Evolutionary conservation across 2,888 invertebrate genomes (phyloP).

Genomic region (Eristalinus aeneus): DNA sequence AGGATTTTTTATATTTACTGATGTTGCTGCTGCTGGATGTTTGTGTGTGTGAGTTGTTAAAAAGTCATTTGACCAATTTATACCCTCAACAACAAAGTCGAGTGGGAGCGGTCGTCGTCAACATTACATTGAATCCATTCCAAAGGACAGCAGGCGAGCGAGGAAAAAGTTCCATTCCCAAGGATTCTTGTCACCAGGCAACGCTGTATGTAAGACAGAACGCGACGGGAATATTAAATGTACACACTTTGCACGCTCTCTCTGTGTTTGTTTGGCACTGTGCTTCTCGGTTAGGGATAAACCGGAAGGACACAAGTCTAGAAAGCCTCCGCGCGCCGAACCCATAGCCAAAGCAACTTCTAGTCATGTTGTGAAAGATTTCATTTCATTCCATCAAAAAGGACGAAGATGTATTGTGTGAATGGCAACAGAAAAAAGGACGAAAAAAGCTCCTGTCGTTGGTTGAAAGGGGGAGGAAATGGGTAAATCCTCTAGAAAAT

Average conservation of each 20-base stretch:
- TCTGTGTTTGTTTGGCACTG: background rate
- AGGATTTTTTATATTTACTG: constrained; percentile 6
- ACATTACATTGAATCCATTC: constrained; percentile 19
- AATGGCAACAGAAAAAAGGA: background rate
- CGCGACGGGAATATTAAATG: background rate
- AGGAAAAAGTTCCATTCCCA: constrained; percentile 18
- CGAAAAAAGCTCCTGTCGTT: background rate
- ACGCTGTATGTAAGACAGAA: background rate
- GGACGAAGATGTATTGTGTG: background rate
- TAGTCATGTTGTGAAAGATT: constrained; percentile 26
- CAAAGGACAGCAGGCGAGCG: background rate
- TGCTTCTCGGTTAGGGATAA: constrained; percentile 3
- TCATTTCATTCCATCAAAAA: constrained; percentile 1
- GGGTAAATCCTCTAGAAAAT: constrained; percentile 5
- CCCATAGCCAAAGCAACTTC: background rate
- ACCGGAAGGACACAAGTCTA: constrained; percentile 50
- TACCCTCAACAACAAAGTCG: constrained; percentile 42
- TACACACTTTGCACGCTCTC: background rate
- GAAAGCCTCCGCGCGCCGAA: constrained; percentile 5
- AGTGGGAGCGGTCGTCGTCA: background rate
- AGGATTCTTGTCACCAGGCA: constrained; percentile 48
- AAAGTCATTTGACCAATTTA: constrained; percentile 69
- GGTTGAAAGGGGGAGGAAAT: background rate
- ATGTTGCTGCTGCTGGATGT: constrained; percentile 6
- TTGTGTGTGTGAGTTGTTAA: constrained; percentile 38